phyloP scores from a whole-genome alignment of 2,113 vertebrate species.

The Nematolebias whitei region DNA sequence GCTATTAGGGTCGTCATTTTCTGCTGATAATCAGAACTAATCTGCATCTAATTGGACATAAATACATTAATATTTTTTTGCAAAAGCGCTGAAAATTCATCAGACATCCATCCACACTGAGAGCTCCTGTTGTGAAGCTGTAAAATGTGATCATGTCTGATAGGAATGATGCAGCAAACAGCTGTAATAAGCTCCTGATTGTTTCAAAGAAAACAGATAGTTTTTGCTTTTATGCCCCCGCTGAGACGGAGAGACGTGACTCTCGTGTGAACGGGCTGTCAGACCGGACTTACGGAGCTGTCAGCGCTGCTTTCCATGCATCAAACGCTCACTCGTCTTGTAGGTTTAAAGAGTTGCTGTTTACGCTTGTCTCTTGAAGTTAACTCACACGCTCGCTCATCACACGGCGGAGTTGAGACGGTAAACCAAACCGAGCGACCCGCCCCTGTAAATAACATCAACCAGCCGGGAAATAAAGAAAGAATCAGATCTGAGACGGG shows the following conservation, averaged over 20 bases:
- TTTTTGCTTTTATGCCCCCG: slow-evolving; percentile 30
- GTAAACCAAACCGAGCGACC: slow-evolving; percentile 41
- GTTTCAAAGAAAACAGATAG: slow-evolving; percentile 21
- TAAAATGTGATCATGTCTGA: slow-evolving; percentile 28
- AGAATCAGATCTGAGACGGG: slow-evolving; percentile 47
- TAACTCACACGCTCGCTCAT: slow-evolving; percentile 37
- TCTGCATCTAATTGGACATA: slow-evolving; percentile 1
- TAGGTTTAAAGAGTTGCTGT: slow-evolving; percentile 58
- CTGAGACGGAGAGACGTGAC: slow-evolving; percentile 34
- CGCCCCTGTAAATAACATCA: slow-evolving; percentile 66
- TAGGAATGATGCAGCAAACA: slow-evolving; percentile 17
- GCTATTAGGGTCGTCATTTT: background rate
- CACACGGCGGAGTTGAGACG: slow-evolving; percentile 48
- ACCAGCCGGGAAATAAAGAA: slow-evolving; percentile 22
- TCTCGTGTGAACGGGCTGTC: slow-evolving; percentile 34
- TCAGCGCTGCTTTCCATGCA: slow-evolving; percentile 52
- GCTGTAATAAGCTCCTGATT: slow-evolving; percentile 11
- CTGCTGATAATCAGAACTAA: background rate
- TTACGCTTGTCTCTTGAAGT: slow-evolving; percentile 53
- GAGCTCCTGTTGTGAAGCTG: slow-evolving; percentile 14
- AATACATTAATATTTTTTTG: slow-evolving; percentile 3
- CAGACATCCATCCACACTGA: background rate
- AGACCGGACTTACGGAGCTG: slow-evolving; percentile 43
- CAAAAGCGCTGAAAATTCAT: background rate
- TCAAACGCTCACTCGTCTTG: slow-evolving; percentile 47